Evolutionary conservation across 2,888 invertebrate species (phyloP).

Genomic region (Mythimna vitellina): DNA sequence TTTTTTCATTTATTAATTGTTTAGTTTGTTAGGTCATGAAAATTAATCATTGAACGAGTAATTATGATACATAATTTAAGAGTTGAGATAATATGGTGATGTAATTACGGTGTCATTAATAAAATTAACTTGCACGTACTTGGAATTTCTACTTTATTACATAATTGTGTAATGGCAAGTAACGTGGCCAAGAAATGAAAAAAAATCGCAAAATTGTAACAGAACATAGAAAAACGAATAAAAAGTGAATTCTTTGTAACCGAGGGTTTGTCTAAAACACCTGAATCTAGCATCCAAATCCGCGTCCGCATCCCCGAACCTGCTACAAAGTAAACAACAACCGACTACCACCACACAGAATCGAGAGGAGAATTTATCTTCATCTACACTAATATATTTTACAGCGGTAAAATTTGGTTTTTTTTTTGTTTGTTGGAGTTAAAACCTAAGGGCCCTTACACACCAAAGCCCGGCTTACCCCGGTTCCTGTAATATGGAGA

Average conservation of each 20-base stretch:
- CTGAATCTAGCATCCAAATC: constrained; percentile 44
- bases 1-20: constrained; percentile 79
- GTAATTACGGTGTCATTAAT: constrained; percentile 88
- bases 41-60: constrained; percentile 86
- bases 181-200: constrained; percentile 84
- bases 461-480: no score
- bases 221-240: constrained; percentile 88
- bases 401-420: no score
- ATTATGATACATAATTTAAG: constrained; percentile 87
- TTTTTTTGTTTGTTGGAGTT: no score
- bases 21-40: constrained; percentile 84
- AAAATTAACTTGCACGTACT: constrained; percentile 89
- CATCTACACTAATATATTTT: no score
- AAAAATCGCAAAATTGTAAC: constrained; percentile 90
- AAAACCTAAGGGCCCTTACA: no score
- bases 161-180: constrained; percentile 86
- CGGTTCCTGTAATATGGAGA: no score
- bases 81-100: constrained; percentile 85
- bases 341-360: background rate
- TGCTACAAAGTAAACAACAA: background rate
- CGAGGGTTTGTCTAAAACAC: constrained; percentile 79
- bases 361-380: background rate
- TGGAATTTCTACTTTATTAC: constrained; percentile 89
- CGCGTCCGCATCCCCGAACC: constrained; percentile 28
- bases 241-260: constrained; percentile 89